Evolutionary conservation across 1,140 invertebrate genomes (phyloP).

Genomic region (Apis dorsata): DNA sequence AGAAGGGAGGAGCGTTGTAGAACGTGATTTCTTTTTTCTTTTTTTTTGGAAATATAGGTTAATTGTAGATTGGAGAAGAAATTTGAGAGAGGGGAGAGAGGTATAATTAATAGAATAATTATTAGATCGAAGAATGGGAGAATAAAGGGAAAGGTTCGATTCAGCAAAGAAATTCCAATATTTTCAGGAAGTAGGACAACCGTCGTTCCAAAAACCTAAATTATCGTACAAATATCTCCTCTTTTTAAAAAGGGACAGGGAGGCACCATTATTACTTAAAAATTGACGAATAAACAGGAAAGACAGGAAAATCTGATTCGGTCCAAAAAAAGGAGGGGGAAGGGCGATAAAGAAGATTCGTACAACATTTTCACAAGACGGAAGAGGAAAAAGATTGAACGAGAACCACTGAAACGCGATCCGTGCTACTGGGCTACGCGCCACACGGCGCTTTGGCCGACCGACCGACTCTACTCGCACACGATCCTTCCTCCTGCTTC

Average conservation of each 20-base stretch:
- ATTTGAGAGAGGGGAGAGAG: too few species aligned
- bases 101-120: too few species aligned
- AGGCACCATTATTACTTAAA: background rate
- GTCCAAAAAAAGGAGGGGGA: background rate
- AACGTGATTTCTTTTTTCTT: too few species aligned
- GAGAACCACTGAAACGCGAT: slow-evolving; percentile 66
- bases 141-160: background rate
- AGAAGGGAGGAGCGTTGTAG: too few species aligned
- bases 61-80: too few species aligned
- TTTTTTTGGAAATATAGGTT: too few species aligned
- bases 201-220: background rate
- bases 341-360: too few species aligned
- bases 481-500: slow-evolving; percentile 5
- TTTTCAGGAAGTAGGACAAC: background rate
- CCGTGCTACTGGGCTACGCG: slow-evolving; percentile 72
- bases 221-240: background rate
- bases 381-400: background rate
- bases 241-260: background rate
- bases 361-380: background rate
- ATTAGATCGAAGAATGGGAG: too few species aligned
- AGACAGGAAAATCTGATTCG: background rate
- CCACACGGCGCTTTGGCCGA: slow-evolving; percentile 58
- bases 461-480: slow-evolving; percentile 55
- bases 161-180: background rate
- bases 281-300: background rate